A percentile compares a stretch with the other conserved stretches of the same genome.
phyloP scores from a whole-genome alignment of 2,888 invertebrate genomes.

The Gastracanthus pulcherrimus region DNA sequence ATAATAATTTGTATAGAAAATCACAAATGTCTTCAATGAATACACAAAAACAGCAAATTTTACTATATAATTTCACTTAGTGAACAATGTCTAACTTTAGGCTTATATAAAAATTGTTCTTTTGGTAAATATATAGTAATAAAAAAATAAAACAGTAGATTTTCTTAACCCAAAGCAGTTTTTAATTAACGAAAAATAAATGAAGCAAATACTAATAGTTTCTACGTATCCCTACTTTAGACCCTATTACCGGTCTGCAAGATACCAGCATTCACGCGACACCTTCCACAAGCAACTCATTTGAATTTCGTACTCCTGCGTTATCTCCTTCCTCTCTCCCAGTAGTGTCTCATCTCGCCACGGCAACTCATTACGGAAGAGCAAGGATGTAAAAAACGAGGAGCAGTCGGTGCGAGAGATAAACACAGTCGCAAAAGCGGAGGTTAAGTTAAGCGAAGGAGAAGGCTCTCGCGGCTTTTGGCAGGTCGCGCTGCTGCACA shows the following conservation, averaged over 20 bases:
- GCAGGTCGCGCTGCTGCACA: not conserved
- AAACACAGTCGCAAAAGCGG: conserved; percentile 42
- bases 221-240: not conserved
- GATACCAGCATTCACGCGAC: not conserved
- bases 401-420: conserved; percentile 20
- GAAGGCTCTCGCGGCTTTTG: not conserved
- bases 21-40: no score
- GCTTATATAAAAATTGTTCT: no score
- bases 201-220: not conserved
- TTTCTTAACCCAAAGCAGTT: not conserved
- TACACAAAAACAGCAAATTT: no score
- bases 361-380: conserved; percentile 44
- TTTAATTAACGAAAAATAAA: not conserved
- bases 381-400: not conserved
- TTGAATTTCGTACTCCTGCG: conserved; percentile 47
- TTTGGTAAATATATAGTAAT: no score
- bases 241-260: not conserved
- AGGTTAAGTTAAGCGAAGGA: not conserved
- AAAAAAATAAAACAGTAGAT: no score
- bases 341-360: conserved; percentile 29
- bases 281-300: conserved; percentile 26
- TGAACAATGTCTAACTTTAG: no score
- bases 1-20: no score
- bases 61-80: not conserved
- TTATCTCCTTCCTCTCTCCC: conserved; percentile 25